Base-by-base conservation (phyloP, 1,140 invertebrate species). In the Battus philenor region DNA sequence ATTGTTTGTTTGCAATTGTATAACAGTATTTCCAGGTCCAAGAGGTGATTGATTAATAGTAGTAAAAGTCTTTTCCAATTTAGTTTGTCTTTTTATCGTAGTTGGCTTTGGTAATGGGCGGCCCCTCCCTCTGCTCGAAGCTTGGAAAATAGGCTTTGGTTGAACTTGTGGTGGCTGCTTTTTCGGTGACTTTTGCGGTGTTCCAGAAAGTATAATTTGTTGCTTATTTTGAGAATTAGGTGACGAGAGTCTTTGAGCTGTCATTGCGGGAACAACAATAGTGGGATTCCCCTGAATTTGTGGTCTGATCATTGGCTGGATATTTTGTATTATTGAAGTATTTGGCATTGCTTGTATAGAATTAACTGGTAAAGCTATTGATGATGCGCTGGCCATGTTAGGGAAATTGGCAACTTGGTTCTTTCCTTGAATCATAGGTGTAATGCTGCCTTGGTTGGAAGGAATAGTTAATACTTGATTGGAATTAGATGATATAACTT, bases 141-240 rank as follows among this genome's bases (percentile, higher is more conserved):
- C 68, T 63, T 86, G 84, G 47, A 86, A 87, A 31, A 87, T 86
- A 30, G 81, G 83, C 48, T 86, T 87, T 2, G 86, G 81, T 50
- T 87, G 86, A 4, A 87, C 78, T 11, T 64, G 78, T 0, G 64
- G 46, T 33, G 79, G 81, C 48, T 85, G 77, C 43, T 87, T 87
- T 44, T 87, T 87, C 4, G 86, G 86, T 3, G 86, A 87, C 44
- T 87, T 87, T 54, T 86, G 86, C 2, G 68, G 46, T 9, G 61
- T 55, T 17, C 76, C 71, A 4, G 84, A 77, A 30, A 86, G 43
- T 34, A 87, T 67, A n/a, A 86, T 71, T 33, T 86, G 84, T 53
- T 82, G 83, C 52, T 86, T 86, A 20, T 63, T 68, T 59, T 86
- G 86, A 2, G 79, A 53, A 59, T 75, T 86, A 16, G 84, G 84